phyloP scores from a whole-genome alignment of 2,113 vertebrate species.

The Heptranchias perlo region DNA sequence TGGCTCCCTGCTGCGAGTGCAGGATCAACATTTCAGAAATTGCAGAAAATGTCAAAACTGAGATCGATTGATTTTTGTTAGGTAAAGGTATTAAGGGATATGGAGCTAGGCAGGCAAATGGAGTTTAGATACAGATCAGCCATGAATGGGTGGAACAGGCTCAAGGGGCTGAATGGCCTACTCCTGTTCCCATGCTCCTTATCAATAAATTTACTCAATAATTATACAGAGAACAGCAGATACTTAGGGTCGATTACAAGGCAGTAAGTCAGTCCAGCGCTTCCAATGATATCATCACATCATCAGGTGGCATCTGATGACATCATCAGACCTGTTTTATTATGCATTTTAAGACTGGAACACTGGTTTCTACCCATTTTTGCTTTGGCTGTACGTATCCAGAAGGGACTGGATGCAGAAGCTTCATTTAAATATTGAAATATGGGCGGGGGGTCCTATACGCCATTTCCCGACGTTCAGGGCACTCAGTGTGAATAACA shows the following conservation, averaged over 20 bases:
- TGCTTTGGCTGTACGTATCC: too few species aligned
- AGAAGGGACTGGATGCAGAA: too few species aligned
- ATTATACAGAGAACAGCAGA: neutral
- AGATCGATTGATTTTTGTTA: neutral
- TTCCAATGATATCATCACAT: neutral
- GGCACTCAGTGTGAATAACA: too few species aligned
- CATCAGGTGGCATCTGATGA: too few species aligned
- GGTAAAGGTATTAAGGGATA: neutral
- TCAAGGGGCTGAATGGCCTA: neutral
- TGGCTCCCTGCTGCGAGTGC: neutral
- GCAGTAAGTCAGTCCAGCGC: neutral
- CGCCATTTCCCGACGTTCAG: too few species aligned
- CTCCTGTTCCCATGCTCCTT: neutral
- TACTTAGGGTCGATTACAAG: neutral
- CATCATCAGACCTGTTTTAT: neutral
- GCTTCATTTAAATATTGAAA: too few species aligned
- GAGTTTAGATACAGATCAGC: neutral
- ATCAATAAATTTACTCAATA: neutral
- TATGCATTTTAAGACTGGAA: neutral
- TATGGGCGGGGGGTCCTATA: too few species aligned
- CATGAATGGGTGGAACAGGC: neutral
- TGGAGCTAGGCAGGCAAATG: neutral
- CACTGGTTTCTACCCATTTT: too few species aligned
- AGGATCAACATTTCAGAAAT: neutral
- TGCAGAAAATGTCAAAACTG: neutral